Conservation (phyloP, 2,888 invertebrate genomes). For the Odiellus spinosus region DNA sequence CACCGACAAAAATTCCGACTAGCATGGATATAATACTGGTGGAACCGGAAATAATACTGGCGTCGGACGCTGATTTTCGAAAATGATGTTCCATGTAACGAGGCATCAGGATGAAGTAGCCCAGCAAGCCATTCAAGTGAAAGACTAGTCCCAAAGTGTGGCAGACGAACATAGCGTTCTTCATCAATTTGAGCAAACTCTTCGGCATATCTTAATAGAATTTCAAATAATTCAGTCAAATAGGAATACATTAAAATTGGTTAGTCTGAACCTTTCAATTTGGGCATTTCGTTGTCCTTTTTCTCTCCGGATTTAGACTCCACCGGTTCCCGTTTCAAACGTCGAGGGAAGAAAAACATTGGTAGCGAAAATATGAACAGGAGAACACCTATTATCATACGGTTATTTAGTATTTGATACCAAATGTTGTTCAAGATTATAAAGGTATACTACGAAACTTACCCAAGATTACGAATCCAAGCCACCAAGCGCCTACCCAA, state of each 20-base stretch:
- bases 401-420: too few species aligned
- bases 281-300: slow-evolving; percentile 7
- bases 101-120: slow-evolving; percentile 21
- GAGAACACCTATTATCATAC: slow-evolving; percentile 5
- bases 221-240: not conserved
- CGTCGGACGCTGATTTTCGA: slow-evolving; percentile 19
- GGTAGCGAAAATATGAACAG: slow-evolving; percentile 6
- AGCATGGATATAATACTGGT: slow-evolving; percentile 18
- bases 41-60: slow-evolving; percentile 19
- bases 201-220: slow-evolving; percentile 12
- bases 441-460: too few species aligned
- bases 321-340: not conserved
- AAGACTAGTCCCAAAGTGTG: slow-evolving; percentile 18
- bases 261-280: slow-evolving; percentile 8
- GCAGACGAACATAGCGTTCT: slow-evolving; percentile 18
- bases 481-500: slow-evolving; percentile 12
- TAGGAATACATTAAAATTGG: not conserved
- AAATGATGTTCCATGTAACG: slow-evolving; percentile 22
- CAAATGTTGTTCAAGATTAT: too few species aligned
- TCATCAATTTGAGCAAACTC: slow-evolving; percentile 15
- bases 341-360: slow-evolving; percentile 7
- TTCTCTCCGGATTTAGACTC: not conserved
- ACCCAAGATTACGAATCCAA: slow-evolving; percentile 8
- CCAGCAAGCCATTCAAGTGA: slow-evolving; percentile 19
- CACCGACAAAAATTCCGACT: slow-evolving; percentile 18